Percentiles rank a stretch among this genome's conserved stretches.
phyloP scores from a whole-genome alignment of 2,888 invertebrate species.

The Pseudococcus viburni region DNA sequence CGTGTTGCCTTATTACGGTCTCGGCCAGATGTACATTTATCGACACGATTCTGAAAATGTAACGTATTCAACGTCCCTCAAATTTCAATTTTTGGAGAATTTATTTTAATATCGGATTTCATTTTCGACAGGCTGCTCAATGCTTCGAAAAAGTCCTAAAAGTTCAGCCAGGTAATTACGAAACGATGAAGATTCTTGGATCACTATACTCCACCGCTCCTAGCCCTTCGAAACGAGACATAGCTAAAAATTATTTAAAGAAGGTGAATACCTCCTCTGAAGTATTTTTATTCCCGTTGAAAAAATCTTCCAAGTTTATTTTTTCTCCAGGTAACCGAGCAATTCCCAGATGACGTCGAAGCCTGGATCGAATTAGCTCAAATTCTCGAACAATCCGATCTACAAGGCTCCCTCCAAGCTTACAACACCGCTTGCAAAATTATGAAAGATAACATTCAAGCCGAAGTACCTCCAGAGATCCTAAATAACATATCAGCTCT shows the following conservation, averaged over 20 bases:
- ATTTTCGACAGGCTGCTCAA: slow-evolving; percentile 84
- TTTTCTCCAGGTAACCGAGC: slow-evolving; percentile 84
- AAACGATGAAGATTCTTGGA: slow-evolving; percentile 99
- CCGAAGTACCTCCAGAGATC: slow-evolving; percentile 97
- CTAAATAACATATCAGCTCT: slow-evolving; percentile 97
- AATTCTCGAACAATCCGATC: slow-evolving; percentile 95
- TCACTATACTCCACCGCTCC: slow-evolving; percentile 93
- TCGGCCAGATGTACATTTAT: slow-evolving; percentile 99
- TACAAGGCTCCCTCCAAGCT: slow-evolving; percentile 88
- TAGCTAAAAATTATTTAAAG: slow-evolving; percentile 92
- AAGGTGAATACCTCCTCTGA: slow-evolving; percentile 76
- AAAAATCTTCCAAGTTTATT: neutral
- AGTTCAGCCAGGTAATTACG: slow-evolving; percentile 97
- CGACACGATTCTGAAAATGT: slow-evolving; percentile 95
- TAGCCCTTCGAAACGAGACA: slow-evolving; percentile 91
- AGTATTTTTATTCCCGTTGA: neutral
- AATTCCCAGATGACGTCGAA: slow-evolving; percentile 98
- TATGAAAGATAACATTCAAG: slow-evolving; percentile 87
- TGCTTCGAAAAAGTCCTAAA: slow-evolving; percentile 99
- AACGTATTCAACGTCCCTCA: slow-evolving; percentile 71
- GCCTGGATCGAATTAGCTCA: slow-evolving; percentile 99
- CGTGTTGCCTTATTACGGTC: slow-evolving; percentile 96
- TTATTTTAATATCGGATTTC: too few species aligned
- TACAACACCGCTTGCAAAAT: slow-evolving; percentile 95
- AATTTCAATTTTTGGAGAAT: too few species aligned